Percentiles rank a stretch among this genome's conserved stretches.
These are phyloP conservation scores for Esox lucius DNA, from an alignment of 2,797 vertebrate species.

Conservation along the genomic window DNA sequence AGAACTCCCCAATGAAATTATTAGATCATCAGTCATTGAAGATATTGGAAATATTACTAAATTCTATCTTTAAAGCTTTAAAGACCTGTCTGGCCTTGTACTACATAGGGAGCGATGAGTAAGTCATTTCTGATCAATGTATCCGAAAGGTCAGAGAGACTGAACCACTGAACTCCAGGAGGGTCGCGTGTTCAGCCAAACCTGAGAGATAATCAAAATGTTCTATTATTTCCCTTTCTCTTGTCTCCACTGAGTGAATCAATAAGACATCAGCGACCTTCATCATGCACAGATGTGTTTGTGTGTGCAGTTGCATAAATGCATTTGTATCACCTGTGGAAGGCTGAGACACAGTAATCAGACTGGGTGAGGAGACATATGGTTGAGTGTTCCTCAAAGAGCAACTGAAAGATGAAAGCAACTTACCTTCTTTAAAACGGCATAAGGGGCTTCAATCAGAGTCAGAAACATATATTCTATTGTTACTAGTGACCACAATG, in stretches of 20 bases:
- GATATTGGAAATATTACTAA: neutral
- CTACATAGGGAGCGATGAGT: neutral
- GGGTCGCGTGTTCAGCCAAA: neutral
- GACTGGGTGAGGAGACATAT: slow-evolving; percentile 16
- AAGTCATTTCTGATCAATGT: neutral
- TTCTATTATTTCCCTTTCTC: neutral
- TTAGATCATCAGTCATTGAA: neutral
- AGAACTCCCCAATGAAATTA: neutral
- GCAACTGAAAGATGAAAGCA: no score
- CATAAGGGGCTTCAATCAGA: no score
- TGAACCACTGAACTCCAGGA: neutral
- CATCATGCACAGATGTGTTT: neutral
- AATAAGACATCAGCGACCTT: neutral
- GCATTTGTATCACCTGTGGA: neutral
- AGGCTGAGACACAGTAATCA: slow-evolving; percentile 17
- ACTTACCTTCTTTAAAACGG: no score
- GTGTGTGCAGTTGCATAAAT: neutral
- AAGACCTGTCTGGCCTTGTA: neutral
- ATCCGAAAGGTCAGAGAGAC: neutral
- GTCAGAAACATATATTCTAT: no score
- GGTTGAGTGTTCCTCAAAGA: slow-evolving; percentile 29
- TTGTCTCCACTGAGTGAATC: neutral
- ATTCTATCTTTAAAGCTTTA: neutral
- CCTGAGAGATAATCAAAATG: neutral
- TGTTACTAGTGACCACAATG: no score